Evolutionary conservation across 2,888 invertebrate species (phyloP), one percentile per base, ranked within the genome.

Genomic region (Panopea generosa): DNA sequence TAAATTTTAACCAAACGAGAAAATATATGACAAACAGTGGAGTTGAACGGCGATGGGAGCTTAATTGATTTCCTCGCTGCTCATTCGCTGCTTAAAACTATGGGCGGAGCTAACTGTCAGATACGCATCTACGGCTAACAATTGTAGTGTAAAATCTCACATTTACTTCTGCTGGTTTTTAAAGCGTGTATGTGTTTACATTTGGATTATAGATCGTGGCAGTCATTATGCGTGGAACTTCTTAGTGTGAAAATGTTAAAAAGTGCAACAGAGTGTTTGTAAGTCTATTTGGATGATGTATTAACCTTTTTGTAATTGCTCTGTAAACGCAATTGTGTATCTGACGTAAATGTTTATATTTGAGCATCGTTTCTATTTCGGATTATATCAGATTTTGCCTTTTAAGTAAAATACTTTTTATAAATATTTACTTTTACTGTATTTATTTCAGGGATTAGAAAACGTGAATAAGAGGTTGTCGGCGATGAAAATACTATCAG

Each of bases 131-230:
- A 29, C 47, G 66, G 27, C 47, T 26, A 40, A 49, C 49, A 49
- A 50, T 50, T 29, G 18, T 61, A 57, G 26, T 49, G 38, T n/a
- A 33, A 27, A 57, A 16, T 56, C 56, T 45, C 56, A 56, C 47
- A 66, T 65, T 59, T 59, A 67, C 67, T 50, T 33, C 50, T 40
- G 57, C 38, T 57, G 56, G 50, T 40, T 57, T 66, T 67, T 59
- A 63, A 63, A 70, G 49, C 53, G 71, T 52, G 63, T 29, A 56
- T 57, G 55, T 63, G 71, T 71, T 63, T 50, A 71, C 71, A 45
- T 62, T 63, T 49, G 62, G 71, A 63, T 59, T 71, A 50, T 50
- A 63, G 6, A 49, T 63, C 57, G 56, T 56, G 56, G 33, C 62
- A 60, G 47, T 67, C 67, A 63, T 57, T 63, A 63, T 63, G 49